Conservation (phyloP, 1,140 invertebrate species). For the Bombus confusus region DNA sequence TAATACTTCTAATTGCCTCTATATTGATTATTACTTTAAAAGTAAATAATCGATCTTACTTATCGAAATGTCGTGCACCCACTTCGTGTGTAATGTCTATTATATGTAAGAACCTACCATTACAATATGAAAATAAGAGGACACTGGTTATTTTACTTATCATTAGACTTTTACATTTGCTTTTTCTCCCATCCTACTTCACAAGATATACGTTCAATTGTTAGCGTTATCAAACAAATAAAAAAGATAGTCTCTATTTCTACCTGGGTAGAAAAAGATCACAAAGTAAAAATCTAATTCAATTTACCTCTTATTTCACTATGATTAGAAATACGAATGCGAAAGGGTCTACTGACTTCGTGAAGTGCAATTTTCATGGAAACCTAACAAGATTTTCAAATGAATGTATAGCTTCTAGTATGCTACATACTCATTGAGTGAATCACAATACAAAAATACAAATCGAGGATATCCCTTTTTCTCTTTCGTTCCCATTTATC, state of each 20-base stretch:
- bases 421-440: conserved; percentile 64
- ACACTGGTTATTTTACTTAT: conserved; percentile 20
- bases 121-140: conserved; percentile 50
- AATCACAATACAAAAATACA: conserved; percentile 80
- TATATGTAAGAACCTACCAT: conserved; percentile 40
- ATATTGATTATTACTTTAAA: conserved; percentile 30
- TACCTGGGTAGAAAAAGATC: conserved; percentile 26
- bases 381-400: conserved; percentile 51
- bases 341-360: conserved; percentile 35
- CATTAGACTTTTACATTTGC: conserved; percentile 25
- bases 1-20: conserved; percentile 47
- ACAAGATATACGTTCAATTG: background rate
- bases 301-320: conserved; percentile 41
- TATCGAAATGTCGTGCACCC: conserved; percentile 37
- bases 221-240: background rate
- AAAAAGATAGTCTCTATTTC: background rate
- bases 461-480: conserved; percentile 65
- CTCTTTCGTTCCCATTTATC: conserved; percentile 34
- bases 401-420: conserved; percentile 54
- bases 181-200: conserved; percentile 1
- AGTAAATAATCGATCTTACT: conserved; percentile 43
- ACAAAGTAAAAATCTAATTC: conserved; percentile 48
- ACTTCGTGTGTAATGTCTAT: conserved; percentile 20
- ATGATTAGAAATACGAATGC: conserved; percentile 33
- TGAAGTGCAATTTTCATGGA: conserved; percentile 25